These are phyloP conservation scores for Tupaia tana DNA, from an alignment of 2,113 vertebrate genomes.

Conservation along the genomic window DNA sequence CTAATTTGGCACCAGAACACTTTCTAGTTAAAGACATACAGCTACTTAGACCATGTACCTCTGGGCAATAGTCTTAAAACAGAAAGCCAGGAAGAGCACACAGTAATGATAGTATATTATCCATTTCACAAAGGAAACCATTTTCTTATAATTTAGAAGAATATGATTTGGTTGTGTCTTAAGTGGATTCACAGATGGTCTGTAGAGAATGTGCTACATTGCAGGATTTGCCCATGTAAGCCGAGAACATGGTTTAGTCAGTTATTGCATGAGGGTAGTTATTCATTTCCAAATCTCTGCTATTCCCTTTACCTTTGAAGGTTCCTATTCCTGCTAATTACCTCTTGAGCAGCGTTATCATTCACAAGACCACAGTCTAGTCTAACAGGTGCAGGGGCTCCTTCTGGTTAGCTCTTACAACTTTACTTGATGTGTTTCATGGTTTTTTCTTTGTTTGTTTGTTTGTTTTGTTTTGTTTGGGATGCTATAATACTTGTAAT, in stretches of 20 bases:
- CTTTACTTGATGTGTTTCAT: neutral
- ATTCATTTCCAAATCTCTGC: neutral
- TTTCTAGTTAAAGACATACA: neutral
- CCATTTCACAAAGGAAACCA: neutral
- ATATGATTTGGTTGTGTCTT: neutral
- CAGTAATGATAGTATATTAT: neutral
- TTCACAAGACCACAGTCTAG: neutral
- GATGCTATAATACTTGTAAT: neutral
- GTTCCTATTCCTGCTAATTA: neutral
- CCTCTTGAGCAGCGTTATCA: neutral
- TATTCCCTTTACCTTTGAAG: neutral
- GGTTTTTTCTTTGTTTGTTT: too few species aligned
- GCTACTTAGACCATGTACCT: too few species aligned
- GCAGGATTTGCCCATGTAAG: neutral
- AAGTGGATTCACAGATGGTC: neutral
- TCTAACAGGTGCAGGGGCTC: neutral
- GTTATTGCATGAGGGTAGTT: rapidly evolving
- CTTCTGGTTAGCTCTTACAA: neutral
- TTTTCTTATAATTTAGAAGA: neutral
- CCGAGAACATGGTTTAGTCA: neutral
- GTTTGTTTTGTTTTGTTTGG: too few species aligned
- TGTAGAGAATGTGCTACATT: neutral
- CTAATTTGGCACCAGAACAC: neutral
- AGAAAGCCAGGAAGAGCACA: neutral
- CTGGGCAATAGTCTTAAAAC: neutral